Evolutionary conservation across 2,113 vertebrate species (phyloP), one percentile per base, ranked within the genome.

Genomic region (Periophthalmus modestus): DNA sequence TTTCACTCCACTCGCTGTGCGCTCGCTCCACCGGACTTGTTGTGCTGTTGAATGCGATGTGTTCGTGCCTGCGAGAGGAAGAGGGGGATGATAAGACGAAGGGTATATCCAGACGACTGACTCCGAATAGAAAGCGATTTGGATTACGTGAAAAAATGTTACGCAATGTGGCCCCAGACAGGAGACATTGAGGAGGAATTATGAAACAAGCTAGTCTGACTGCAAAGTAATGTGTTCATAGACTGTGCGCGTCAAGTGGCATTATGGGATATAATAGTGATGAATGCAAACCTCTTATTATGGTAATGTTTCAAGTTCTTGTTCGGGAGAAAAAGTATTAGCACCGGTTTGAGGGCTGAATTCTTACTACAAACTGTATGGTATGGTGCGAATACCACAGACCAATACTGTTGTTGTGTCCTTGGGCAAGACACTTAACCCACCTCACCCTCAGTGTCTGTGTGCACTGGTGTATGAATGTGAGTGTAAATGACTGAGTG

Each of bases 1-100:
- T 66, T 46, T 68, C 68, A 79, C 73, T 72, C 73, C 48, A 48
- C 62, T 79, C 39, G 28, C 48, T 71, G 21, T 71, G 58, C 21
- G 1, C 69, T 71, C 59, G 14, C 63, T 78, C 71, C 68, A 55
- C 5, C 4, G 28, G 23, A 43, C 77, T 12, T 55, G 28, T 39
- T 72, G 18, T 55, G 28, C 33, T 72, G 18, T 47, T 18, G 71
- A 66, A 72, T 54, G 34, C 66, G 67, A 80, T 70, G 55, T 62
- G 61, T 11, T 63, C 10, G 58, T 36, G 16, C 47, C 0, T 0
- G 50, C 14, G 61, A 19, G 63, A 46, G 66, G 39, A 67, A 66
- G 63, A 46, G 2, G n/a, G 3, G 39, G 52, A 50, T 48, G 18
- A 71, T 39, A 68, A 66, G 36, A 33, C 16, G 52, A 78, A 65